Conservation (phyloP, 1,140 invertebrate genomes). For the Eumaeus atala region DNA sequence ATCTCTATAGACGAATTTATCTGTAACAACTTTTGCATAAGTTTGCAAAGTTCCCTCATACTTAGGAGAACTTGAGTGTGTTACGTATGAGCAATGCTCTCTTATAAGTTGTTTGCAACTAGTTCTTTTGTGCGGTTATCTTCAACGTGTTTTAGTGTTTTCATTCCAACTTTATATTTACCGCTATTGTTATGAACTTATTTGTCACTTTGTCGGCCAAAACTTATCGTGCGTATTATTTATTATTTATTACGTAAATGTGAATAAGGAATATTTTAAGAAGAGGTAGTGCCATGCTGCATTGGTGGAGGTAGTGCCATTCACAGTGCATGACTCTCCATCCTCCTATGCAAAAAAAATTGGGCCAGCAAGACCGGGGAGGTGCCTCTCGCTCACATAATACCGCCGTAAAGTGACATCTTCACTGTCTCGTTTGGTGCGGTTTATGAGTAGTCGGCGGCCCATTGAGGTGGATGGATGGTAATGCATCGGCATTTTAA, state of each 20-base stretch:
- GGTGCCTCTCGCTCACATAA: no score
- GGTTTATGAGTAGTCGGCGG: no score
- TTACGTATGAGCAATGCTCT: slow-evolving; percentile 22
- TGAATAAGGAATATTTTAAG: no score
- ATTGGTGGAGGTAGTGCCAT: no score
- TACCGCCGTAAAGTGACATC: no score
- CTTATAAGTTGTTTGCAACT: slow-evolving; percentile 11
- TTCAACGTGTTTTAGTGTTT: slow-evolving; percentile 8
- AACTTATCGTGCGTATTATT: background rate
- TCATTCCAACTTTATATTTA: background rate
- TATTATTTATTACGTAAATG: background rate
- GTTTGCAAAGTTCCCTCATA: slow-evolving; percentile 14
- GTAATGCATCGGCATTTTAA: no score
- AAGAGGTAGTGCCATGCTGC: no score
- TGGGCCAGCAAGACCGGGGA: no score
- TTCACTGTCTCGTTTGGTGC: no score
- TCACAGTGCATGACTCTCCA: no score
- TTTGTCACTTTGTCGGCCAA: slow-evolving; percentile 1
- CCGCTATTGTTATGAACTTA: background rate
- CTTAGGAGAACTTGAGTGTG: slow-evolving; percentile 3
- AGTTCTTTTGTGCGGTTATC: slow-evolving; percentile 21
- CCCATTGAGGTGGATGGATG: no score
- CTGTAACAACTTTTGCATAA: slow-evolving; percentile 15
- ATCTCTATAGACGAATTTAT: background rate
- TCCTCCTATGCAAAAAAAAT: no score